phyloP scores from a whole-genome alignment of 2,888 invertebrate species.

The Eustalomyia histrio region DNA sequence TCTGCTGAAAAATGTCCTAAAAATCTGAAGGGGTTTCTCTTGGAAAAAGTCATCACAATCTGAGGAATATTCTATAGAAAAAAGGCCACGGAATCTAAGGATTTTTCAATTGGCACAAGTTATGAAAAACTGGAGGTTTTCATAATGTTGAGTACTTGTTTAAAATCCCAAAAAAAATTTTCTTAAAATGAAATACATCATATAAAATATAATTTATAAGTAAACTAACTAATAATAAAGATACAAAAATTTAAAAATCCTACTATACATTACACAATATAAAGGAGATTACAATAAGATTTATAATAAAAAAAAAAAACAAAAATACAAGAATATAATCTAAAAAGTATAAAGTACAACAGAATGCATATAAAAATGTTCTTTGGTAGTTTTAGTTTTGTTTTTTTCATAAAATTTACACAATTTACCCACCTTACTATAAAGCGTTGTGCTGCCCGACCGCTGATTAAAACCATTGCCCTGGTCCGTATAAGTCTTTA shows the following conservation, averaged over 20 bases:
- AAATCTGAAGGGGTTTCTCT: too few relatives aligned
- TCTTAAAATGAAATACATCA: too few relatives aligned
- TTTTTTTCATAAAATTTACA: conserved; percentile 51
- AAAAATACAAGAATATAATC: conserved; percentile 29
- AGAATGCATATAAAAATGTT: conserved; percentile 41
- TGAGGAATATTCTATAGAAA: too few relatives aligned
- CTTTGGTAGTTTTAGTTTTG: conserved; percentile 41
- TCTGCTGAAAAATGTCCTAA: too few relatives aligned
- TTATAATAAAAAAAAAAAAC: conserved; percentile 27
- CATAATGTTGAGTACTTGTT: too few relatives aligned
- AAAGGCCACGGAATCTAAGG: too few relatives aligned
- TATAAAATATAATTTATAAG: background rate
- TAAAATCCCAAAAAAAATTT: too few relatives aligned
- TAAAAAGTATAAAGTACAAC: conserved; percentile 39
- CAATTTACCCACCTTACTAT: conserved; percentile 90
- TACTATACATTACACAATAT: background rate
- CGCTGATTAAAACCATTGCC: conserved; percentile 90
- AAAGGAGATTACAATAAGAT: conserved; percentile 28
- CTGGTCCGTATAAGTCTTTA: conserved; percentile 97
- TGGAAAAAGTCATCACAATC: too few relatives aligned
- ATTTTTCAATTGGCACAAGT: too few relatives aligned
- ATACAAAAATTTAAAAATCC: background rate
- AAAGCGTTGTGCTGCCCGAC: conserved; percentile 85
- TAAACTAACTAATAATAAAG: background rate
- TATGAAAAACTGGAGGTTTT: too few relatives aligned